Percentiles rank a stretch among this genome's conserved stretches.
phyloP scores from a whole-genome alignment of 1,140 invertebrate species.

The Meloidogyne exigua region DNA sequence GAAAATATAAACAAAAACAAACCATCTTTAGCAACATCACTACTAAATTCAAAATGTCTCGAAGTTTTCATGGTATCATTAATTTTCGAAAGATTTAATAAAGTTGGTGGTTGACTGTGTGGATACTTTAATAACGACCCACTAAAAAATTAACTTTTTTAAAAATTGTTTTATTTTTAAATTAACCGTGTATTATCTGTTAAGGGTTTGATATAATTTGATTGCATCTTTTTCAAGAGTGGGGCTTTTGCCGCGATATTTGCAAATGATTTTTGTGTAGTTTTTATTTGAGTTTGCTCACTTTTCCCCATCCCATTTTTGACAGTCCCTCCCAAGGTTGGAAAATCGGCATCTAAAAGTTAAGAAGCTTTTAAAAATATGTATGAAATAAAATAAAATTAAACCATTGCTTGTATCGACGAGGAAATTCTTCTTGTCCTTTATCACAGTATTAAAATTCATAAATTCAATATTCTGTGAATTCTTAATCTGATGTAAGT shows the following conservation, averaged over 20 bases:
- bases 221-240: not conserved
- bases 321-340: not conserved
- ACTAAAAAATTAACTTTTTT: not conserved
- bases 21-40: not conserved
- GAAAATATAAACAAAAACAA: not conserved
- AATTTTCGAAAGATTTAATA: not conserved
- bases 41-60: not conserved
- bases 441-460: too few species aligned
- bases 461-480: too few species aligned
- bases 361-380: not conserved
- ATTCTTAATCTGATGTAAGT: too few species aligned
- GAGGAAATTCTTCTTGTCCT: not conserved
- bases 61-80: too few species aligned
- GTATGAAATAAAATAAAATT: not conserved
- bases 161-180: too few species aligned
- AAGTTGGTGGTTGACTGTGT: not conserved
- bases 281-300: not conserved
- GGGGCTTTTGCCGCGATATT: not conserved
- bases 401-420: not conserved
- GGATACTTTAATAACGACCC: not conserved
- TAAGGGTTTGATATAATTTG: not conserved
- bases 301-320: not conserved
- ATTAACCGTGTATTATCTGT: not conserved
- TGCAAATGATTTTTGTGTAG: not conserved
- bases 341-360: not conserved